These are phyloP conservation scores for Euplexia lucipara DNA, from an alignment of 2,888 invertebrate species.

Conservation along the genomic window DNA sequence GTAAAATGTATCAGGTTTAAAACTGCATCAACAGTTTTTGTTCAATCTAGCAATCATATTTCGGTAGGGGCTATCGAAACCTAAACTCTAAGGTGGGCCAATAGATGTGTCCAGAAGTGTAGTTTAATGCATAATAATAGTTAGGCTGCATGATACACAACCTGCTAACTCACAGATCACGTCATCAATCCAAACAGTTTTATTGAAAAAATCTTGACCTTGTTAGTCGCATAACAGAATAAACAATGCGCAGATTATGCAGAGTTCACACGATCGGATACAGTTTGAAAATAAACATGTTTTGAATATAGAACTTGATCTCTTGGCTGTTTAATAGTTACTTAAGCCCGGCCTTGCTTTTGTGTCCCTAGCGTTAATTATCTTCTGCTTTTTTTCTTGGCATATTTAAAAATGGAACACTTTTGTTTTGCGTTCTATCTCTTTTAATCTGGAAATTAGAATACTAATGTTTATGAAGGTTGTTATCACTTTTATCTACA, in stretches of 20 bases:
- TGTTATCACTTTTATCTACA: background rate
- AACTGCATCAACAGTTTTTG: too few species aligned
- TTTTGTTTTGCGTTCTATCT: constrained; percentile 26
- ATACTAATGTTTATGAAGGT: constrained; percentile 5
- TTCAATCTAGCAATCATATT: too few species aligned
- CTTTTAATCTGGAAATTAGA: constrained; percentile 16
- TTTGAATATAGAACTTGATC: constrained; percentile 61
- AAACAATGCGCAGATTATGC: constrained; percentile 55
- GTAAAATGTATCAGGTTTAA: too few species aligned
- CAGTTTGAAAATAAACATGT: constrained; percentile 43
- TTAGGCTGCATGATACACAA: constrained; percentile 19
- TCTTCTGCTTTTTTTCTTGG: constrained; percentile 46
- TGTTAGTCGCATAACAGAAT: constrained; percentile 28
- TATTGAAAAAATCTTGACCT: constrained; percentile 50
- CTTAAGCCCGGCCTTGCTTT: constrained; percentile 65
- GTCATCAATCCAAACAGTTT: constrained; percentile 27
- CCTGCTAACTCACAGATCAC: background rate
- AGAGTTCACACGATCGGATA: constrained; percentile 43
- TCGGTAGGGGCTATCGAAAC: too few species aligned
- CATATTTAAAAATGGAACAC: constrained; percentile 46
- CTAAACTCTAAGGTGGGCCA: too few species aligned
- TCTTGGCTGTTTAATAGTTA: constrained; percentile 63
- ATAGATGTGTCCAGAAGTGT: too few species aligned
- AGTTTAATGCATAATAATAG: constrained; percentile 16
- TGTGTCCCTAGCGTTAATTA: constrained; percentile 47